Evolutionary conservation across 2,797 vertebrate genomes (phyloP).

Genomic region (Enteromius paludinosus): DNA sequence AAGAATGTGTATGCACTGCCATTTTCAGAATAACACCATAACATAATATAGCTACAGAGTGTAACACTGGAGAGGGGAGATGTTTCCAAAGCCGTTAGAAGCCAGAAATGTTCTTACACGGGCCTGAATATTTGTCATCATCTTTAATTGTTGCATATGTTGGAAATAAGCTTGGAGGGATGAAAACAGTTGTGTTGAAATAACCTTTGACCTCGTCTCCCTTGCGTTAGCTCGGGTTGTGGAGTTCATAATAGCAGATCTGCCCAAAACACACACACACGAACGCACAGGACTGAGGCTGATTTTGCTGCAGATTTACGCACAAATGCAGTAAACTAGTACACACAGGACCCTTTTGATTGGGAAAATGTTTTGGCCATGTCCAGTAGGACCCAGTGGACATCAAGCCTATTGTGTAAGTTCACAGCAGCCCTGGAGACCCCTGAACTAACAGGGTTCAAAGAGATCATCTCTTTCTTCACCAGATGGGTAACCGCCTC

Average conservation of each 20-base stretch:
- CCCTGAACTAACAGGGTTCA: constrained; percentile 32
- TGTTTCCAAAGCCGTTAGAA: constrained; percentile 7
- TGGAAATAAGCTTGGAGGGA: constrained; percentile 8
- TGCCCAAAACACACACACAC: neutral
- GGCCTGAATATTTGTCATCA: constrained; percentile 30
- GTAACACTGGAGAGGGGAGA: neutral
- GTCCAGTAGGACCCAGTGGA: constrained; percentile 16
- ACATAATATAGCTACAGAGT: neutral
- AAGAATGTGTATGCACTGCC: constrained; percentile 12
- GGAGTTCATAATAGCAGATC: constrained; percentile 24
- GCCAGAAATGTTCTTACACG: neutral
- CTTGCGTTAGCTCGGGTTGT: constrained; percentile 19
- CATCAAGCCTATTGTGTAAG: constrained; percentile 33
- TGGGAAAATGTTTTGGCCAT: constrained; percentile 31
- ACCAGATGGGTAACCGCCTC: constrained; percentile 9
- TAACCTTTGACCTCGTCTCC: constrained; percentile 34
- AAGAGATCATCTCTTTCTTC: constrained; percentile 4
- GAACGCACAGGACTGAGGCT: constrained; percentile 16
- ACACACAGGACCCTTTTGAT: constrained; percentile 1
- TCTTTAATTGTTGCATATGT: constrained; percentile 25
- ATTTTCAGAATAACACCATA: constrained; percentile 38
- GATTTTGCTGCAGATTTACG: constrained; percentile 8
- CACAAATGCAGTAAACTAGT: neutral
- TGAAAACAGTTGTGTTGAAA: constrained; percentile 37
- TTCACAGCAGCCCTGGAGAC: constrained; percentile 19